Evolutionary conservation across 2,113 vertebrate species (phyloP), one percentile per base, ranked within the genome.

Genomic region (Cavia aperea): DNA sequence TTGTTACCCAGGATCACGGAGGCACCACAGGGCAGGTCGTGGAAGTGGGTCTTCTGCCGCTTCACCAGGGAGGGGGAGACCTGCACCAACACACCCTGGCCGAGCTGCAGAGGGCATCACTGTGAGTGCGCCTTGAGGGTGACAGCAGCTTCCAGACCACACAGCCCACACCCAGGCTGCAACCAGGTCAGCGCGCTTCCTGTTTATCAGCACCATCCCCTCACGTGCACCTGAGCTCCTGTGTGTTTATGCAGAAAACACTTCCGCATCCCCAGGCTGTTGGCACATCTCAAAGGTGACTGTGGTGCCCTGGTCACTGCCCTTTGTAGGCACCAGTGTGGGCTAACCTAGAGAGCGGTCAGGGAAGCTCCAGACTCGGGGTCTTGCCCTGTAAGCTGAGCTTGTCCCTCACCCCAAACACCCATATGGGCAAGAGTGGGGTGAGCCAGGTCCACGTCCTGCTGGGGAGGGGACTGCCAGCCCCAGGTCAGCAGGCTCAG

Each of bases 31-130:
- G 98, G 98, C 93, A 99, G 96, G 95, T 99, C 99, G 9, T 99
- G 99, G 97, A 99, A 99, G 94, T 99, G 99, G 36, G 99, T 99
- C 97, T 99, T 99, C 96, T 99, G 99, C 68, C 99, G 98, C 93
- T 99, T 99, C 94, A 99, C 98, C 13, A 99, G 97, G 39, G 99
- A 99, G 0, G 99, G 99, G 0, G 99, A 99, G 4, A 99, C 98
- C 96, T 98, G 98, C 29, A 99, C 98, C 16, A 99, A 96, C 70
- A 99, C 99, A 9, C 99, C 99, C 95, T 99, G 99, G 70, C 98
- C 98, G 72, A 99, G 97, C 99, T 99, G 90, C 65, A 88, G 83
- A 81, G 26, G 3, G 2, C 2, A 43, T 79, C 70, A 70, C 18
- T 0, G 29, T 49, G 31, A 14, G 51, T 29, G 3, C 75, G 10